Conservation (phyloP, 2,113 vertebrate genomes). For the Crotophaga sulcirostris region DNA sequence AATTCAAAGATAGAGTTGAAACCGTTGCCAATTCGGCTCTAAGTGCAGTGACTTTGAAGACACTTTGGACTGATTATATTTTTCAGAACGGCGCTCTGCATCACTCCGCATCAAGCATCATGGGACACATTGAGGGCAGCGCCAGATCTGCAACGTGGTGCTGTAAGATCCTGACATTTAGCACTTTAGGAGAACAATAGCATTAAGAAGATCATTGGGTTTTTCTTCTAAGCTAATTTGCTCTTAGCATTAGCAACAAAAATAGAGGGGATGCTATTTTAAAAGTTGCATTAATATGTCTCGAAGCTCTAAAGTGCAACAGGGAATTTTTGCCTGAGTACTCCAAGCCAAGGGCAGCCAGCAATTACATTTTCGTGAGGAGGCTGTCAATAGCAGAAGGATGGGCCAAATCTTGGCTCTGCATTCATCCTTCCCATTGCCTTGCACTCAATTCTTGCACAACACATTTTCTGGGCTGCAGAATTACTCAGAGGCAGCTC, state of each 20-base stretch:
- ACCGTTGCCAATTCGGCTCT: neutral
- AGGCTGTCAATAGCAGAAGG: slow-evolving; percentile 25
- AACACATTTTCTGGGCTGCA: neutral
- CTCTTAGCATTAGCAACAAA: slow-evolving; percentile 42
- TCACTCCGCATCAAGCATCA: neutral
- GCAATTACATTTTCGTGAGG: slow-evolving; percentile 1
- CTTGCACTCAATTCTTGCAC: neutral
- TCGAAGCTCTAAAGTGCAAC: neutral
- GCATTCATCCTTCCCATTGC: neutral
- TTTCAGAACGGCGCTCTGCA: neutral
- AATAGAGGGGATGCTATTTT: slow-evolving; percentile 54
- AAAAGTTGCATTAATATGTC: slow-evolving; percentile 37
- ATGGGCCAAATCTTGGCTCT: neutral
- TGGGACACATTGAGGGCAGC: slow-evolving; percentile 39
- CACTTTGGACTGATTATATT: neutral
- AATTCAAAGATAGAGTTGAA: neutral
- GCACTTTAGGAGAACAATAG: slow-evolving; percentile 35
- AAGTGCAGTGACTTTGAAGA: slow-evolving; percentile 22
- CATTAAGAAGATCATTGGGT: slow-evolving; percentile 1
- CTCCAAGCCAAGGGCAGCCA: slow-evolving; percentile 49
- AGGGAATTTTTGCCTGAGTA: slow-evolving; percentile 5
- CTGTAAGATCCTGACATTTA: slow-evolving; percentile 11
- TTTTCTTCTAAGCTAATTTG: slow-evolving; percentile 21
- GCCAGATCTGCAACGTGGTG: neutral
- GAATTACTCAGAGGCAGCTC: neutral